A percentile compares a stretch with the other conserved stretches of the same genome.
Conservation (phyloP, 2,113 vertebrate species). For the Petromus typicus region DNA sequence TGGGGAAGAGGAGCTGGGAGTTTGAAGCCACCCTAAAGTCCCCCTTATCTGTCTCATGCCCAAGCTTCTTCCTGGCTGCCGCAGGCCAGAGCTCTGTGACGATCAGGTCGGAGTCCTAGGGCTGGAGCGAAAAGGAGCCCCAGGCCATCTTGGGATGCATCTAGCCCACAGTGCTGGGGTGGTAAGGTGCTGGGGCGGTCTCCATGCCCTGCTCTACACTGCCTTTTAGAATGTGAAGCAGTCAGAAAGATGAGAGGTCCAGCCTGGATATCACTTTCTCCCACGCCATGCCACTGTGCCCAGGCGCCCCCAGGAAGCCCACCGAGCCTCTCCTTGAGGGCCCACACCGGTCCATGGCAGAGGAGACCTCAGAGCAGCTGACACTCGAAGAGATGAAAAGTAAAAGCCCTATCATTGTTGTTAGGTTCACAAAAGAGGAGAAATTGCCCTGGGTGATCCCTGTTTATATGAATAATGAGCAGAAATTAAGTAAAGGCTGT, state of each 20-base stretch:
- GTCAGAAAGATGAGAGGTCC: not conserved
- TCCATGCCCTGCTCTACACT: not conserved
- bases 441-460: conserved; percentile 64
- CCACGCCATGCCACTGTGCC: not conserved
- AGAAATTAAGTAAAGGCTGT: conserved; percentile 73
- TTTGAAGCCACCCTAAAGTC: not conserved
- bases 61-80: not conserved
- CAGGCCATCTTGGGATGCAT: not conserved
- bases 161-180: not conserved
- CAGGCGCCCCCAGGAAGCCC: not conserved
- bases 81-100: not conserved
- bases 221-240: conserved; percentile 31
- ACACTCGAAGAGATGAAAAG: conserved; percentile 38
- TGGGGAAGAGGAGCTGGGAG: not conserved
- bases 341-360: not conserved
- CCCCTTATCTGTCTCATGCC: not conserved
- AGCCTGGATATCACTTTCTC: not conserved
- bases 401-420: conserved; percentile 51
- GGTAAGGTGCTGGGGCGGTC: not conserved
- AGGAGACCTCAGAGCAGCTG: not conserved
- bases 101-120: not conserved
- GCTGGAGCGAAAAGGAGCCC: not conserved
- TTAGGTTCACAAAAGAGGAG: conserved; percentile 20
- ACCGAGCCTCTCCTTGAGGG: not conserved
- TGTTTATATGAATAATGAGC: conserved; percentile 73